phyloP scores from a whole-genome alignment of 2,113 vertebrate species.

The Chionis minor region DNA sequence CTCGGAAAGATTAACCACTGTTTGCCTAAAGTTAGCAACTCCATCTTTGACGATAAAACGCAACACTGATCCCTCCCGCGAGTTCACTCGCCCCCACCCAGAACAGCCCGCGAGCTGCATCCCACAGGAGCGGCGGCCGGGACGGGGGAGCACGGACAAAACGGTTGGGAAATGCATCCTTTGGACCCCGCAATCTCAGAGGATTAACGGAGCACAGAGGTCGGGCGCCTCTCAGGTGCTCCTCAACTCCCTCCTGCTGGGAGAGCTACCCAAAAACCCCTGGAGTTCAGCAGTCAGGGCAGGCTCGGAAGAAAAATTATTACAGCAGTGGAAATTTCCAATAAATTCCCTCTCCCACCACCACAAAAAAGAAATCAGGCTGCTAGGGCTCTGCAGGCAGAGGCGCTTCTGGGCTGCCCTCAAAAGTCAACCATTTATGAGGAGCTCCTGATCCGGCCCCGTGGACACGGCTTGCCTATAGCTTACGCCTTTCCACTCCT shows the following conservation, averaged over 20 bases:
- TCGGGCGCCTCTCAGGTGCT: rapidly evolving
- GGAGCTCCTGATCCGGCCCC: background rate
- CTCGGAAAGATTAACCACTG: slow-evolving; percentile 52
- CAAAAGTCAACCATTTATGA: background rate
- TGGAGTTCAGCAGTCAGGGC: background rate
- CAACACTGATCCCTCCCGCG: background rate
- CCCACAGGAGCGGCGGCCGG: background rate
- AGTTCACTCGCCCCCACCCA: background rate
- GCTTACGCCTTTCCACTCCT: background rate
- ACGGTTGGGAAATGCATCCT: background rate
- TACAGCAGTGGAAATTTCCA: background rate
- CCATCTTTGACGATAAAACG: background rate
- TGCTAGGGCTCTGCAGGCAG: background rate
- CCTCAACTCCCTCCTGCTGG: background rate
- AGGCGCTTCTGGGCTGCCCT: background rate
- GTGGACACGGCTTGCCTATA: background rate
- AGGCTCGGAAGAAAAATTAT: background rate
- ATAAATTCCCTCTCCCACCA: background rate
- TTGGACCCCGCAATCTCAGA: background rate
- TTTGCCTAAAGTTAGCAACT: slow-evolving; percentile 54
- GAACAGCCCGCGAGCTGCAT: background rate
- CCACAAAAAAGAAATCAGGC: background rate
- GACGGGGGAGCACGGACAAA: background rate
- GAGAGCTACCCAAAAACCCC: background rate
- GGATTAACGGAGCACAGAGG: background rate